Percentiles rank a stretch among this genome's conserved stretches.
phyloP scores from a whole-genome alignment of 1,140 invertebrate species.

The Cephus cinctus region DNA sequence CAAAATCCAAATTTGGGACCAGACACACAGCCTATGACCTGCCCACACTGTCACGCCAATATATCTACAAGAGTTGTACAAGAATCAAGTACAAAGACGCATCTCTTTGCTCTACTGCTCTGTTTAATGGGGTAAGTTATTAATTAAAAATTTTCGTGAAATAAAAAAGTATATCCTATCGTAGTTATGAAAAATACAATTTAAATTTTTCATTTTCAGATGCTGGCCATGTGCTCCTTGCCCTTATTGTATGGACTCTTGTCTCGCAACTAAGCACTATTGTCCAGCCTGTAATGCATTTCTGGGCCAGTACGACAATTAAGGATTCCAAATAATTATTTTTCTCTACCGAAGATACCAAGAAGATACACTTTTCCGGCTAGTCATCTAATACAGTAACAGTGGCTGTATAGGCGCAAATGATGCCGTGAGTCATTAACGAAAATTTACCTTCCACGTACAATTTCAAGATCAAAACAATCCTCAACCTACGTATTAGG shows the following conservation, averaged over 20 bases:
- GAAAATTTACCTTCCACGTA: too few relatives aligned
- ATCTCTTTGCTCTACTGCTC: slow-evolving; percentile 60
- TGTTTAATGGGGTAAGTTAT: slow-evolving; percentile 58
- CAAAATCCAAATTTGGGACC: slow-evolving; percentile 42
- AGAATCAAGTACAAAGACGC: slow-evolving; percentile 59
- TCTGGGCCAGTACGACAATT: slow-evolving; percentile 60
- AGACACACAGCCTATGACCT: slow-evolving; percentile 48
- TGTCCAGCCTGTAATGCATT: slow-evolving; percentile 66
- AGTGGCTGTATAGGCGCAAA: too few relatives aligned
- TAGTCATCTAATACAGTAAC: too few relatives aligned
- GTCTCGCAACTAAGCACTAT: slow-evolving; percentile 64
- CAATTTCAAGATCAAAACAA: too few relatives aligned
- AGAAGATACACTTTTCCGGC: too few relatives aligned
- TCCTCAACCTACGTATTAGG: too few relatives aligned
- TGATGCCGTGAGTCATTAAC: too few relatives aligned
- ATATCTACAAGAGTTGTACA: slow-evolving; percentile 55
- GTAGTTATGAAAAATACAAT: neutral
- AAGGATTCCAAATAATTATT: too few relatives aligned
- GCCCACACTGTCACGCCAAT: slow-evolving; percentile 57
- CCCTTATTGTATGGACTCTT: slow-evolving; percentile 68
- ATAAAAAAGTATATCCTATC: neutral
- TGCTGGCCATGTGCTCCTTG: slow-evolving; percentile 41
- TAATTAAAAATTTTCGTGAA: neutral
- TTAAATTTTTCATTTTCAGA: slow-evolving; percentile 23
- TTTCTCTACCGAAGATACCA: too few relatives aligned